Percentiles rank a stretch among this genome's conserved stretches.
phyloP scores from a whole-genome alignment of 2,797 vertebrate species.

The Potorous gilbertii region DNA sequence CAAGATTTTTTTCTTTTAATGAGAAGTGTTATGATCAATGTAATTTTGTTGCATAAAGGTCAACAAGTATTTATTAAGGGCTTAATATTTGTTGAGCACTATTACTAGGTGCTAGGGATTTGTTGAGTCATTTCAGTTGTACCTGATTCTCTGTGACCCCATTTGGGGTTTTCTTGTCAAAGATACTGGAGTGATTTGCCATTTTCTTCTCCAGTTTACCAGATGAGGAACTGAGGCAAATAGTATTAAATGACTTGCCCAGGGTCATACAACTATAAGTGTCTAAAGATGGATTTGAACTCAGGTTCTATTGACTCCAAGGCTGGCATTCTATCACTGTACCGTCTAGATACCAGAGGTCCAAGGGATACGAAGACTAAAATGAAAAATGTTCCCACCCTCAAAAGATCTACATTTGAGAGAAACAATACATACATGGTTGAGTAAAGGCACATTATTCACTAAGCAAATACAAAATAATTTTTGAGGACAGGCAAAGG shows the following conservation, averaged over 20 bases:
- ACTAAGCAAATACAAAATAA: not conserved
- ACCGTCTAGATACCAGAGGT: not conserved
- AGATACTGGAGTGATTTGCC: not conserved
- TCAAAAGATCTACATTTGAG: not conserved
- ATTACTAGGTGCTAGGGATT: not conserved
- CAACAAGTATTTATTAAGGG: not conserved
- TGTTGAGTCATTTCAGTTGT: not conserved
- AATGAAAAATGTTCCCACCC: not conserved
- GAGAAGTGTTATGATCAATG: not conserved
- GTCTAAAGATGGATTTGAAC: not conserved
- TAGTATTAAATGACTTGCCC: not conserved
- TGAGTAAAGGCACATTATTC: not conserved
- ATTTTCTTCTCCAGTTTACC: not conserved
- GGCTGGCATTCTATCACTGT: not conserved
- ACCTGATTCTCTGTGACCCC: not conserved
- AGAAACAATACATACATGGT: not conserved
- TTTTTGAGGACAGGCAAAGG: not conserved
- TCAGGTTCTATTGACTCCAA: not conserved
- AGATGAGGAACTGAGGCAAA: not conserved
- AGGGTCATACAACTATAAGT: not conserved
- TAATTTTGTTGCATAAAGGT: not conserved
- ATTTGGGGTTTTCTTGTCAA: not conserved
- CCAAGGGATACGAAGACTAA: not conserved
- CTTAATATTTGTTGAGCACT: not conserved
- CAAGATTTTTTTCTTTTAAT: not conserved